Percentiles rank a stretch among this genome's conserved stretches.
Evolutionary conservation across 2,113 vertebrate species (phyloP).

Genomic region (Tor tambroides): DNA sequence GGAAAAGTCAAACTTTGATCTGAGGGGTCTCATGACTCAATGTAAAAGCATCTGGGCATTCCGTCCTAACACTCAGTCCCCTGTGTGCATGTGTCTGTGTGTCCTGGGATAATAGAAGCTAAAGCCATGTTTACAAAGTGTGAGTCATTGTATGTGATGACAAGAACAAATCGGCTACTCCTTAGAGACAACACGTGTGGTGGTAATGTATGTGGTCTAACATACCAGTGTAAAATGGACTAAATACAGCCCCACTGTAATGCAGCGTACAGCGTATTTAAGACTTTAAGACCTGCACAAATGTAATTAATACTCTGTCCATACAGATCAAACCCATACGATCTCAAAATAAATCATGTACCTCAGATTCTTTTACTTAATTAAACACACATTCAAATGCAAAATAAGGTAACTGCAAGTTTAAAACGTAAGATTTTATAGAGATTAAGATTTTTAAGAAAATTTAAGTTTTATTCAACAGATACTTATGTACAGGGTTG

Average conservation of each 20-base stretch:
- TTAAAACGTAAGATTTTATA: too few relatives aligned
- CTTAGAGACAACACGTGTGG: background rate
- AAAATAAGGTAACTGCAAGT: too few relatives aligned
- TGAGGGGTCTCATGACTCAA: constrained; percentile 47
- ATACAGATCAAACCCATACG: too few relatives aligned
- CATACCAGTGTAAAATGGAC: background rate
- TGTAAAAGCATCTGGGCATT: constrained; percentile 52
- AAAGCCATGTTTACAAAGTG: background rate
- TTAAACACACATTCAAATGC: too few relatives aligned
- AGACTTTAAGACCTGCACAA: too few relatives aligned
- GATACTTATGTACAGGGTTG: too few relatives aligned
- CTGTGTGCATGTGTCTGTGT: constrained; percentile 27
- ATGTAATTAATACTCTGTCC: too few relatives aligned
- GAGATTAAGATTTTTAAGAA: too few relatives aligned
- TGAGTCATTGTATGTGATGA: constrained; percentile 46
- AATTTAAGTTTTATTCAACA: too few relatives aligned
- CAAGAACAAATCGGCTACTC: constrained; percentile 9
- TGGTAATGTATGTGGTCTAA: background rate
- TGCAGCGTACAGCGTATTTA: too few relatives aligned
- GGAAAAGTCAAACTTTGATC: constrained; percentile 49
- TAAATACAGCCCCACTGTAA: background rate
- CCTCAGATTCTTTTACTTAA: too few relatives aligned
- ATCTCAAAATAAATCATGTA: too few relatives aligned
- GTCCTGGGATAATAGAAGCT: constrained; percentile 18
- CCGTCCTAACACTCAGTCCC: constrained; percentile 37